phyloP scores from a whole-genome alignment of 35 echinoderm and acorn worm species.

The Acanthaster planci region DNA sequence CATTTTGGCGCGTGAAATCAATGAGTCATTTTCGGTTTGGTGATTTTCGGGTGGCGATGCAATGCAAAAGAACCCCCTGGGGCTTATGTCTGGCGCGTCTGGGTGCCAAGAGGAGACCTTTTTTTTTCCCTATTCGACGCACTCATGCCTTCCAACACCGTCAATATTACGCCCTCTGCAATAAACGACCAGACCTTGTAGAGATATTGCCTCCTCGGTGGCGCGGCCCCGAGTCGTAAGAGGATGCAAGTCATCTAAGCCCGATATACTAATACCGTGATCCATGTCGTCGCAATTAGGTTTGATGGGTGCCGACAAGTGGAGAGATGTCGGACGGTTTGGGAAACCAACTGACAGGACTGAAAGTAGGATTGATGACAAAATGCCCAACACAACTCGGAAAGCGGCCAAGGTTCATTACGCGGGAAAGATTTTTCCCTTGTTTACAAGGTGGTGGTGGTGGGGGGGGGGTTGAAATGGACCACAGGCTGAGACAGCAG shows the following conservation, averaged over 20 bases:
- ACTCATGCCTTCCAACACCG: too few relatives aligned
- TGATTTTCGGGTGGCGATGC: slow-evolving; percentile 13
- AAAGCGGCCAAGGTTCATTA: too few relatives aligned
- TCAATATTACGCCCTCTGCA: neutral
- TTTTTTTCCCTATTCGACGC: too few relatives aligned
- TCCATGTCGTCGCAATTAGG: slow-evolving; percentile 25
- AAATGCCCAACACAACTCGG: neutral
- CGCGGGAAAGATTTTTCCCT: too few relatives aligned
- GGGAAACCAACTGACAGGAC: too few relatives aligned
- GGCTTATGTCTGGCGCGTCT: slow-evolving; percentile 10
- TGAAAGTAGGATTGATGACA: slow-evolving; percentile 13
- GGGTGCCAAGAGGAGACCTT: neutral
- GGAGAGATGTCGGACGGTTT: neutral
- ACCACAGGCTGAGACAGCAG: too few relatives aligned
- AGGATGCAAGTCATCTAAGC: slow-evolving; percentile 17
- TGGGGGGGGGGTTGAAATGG: too few relatives aligned
- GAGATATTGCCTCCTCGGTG: neutral
- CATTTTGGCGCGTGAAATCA: slow-evolving; percentile 28
- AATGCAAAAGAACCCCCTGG: neutral
- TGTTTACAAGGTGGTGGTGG: too few relatives aligned
- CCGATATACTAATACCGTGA: slow-evolving; percentile 28
- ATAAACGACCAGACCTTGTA: slow-evolving; percentile 3
- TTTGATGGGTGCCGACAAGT: slow-evolving; percentile 16
- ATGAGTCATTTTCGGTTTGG: slow-evolving; percentile 21
- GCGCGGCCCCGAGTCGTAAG: neutral